Base-by-base conservation (phyloP, 2,113 vertebrate species). In the Glaucidium brasilianum region DNA sequence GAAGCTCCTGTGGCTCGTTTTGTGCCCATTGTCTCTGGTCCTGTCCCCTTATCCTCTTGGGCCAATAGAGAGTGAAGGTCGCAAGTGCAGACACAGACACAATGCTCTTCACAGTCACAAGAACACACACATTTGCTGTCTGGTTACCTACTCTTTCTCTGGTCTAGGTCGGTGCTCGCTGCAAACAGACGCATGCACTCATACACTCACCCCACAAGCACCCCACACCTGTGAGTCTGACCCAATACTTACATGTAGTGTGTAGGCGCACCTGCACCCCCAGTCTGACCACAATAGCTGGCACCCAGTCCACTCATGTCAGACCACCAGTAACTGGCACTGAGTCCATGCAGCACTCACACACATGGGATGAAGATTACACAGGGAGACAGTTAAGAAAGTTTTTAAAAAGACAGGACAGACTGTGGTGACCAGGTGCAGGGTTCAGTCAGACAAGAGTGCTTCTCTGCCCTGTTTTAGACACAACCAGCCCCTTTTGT, bases 201-300 rank as follows among this genome's bases (percentile, higher is more conserved):
- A 49, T 5, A 67, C 11, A 16, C 14, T 27, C 43, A 39, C 43
- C 27, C 9, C 13, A 35, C 32, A 68, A 37, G 29, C 49, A 72
- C 2, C 7, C 17, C 52, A 83, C 11, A 26, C 6, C n/a, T 1
- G 0, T 8, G 1, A 16, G 14, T 53, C 7, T 4, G 11, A 35
- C 47, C 8, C 41, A 52, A 2, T 9, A 68, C 12, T 13, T 50
- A 5, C 26, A 3, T 15, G 10, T 39, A 91, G 25, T 10, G 15
- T 19, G 9, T 21, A 67, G 37, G 41, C 35, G 12, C n/a, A 87
- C 21, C 67, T 59, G 58, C 30, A 63, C 1, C 5, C 12, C 11
- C 17, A 37, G 16, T 62, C 15, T 91, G 50, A 32, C 39, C n/a
- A 25, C 69, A 59, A 5, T 0, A 56, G 15, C 35, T 27, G 35